These are phyloP conservation scores for Cataglyphis altisquamis DNA, from an alignment of 2,888 invertebrate species.

Conservation along the genomic window DNA sequence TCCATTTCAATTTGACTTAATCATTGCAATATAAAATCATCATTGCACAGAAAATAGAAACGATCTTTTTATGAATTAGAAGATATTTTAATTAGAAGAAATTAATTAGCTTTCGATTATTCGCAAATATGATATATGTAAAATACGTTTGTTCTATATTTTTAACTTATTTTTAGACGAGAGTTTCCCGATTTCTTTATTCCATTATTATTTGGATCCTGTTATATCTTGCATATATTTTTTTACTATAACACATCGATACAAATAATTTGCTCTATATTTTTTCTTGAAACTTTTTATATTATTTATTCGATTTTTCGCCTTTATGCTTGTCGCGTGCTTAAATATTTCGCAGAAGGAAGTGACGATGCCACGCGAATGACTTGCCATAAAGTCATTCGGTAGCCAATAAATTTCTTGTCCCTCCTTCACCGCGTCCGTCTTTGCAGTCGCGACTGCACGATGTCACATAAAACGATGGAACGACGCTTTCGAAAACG, in stretches of 20 bases:
- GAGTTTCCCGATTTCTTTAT: not conserved
- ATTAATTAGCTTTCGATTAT: not conserved
- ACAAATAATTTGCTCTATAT: not conserved
- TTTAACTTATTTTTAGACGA: not conserved
- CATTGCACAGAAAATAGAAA: not conserved
- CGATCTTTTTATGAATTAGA: not conserved
- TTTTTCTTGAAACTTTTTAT: not conserved
- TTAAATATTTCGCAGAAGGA: constrained; percentile 21
- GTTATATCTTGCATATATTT: not conserved
- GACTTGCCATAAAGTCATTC: constrained; percentile 42
- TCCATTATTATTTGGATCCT: not conserved
- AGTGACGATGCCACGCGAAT: constrained; percentile 33
- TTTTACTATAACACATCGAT: not conserved
- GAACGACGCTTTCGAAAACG: constrained; percentile 34
- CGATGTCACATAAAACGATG: constrained; percentile 40
- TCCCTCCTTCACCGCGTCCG: not conserved
- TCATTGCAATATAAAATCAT: not conserved
- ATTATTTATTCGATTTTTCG: not conserved
- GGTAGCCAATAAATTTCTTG: constrained; percentile 40
- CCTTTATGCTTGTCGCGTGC: not conserved
- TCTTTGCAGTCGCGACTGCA: constrained; percentile 12
- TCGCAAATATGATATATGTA: not conserved
- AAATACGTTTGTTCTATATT: not conserved
- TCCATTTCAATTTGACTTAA: not conserved
- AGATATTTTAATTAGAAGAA: not conserved